Base-by-base conservation (phyloP, 2,797 vertebrate species). In the Setipinna tenuifilis region DNA sequence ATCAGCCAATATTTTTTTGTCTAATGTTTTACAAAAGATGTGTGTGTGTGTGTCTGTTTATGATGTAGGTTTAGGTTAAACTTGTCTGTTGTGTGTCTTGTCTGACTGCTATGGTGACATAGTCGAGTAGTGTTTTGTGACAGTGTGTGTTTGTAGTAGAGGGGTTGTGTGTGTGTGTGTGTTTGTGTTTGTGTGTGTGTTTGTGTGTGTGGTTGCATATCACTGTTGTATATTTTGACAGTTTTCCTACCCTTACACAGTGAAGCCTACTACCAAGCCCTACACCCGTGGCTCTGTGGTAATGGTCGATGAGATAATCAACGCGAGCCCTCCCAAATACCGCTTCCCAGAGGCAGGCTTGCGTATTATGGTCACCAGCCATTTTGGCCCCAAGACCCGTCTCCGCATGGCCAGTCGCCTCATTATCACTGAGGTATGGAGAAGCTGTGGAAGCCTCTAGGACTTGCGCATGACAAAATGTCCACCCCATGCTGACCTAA, bases 231-330 rank as follows among this genome's bases (percentile, higher is more conserved):
- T 48, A 23, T 71, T 85, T 44, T n/a, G 41, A 78, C 28, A 1
- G n/a, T 9, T 68, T 82, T 44, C n/a, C 50, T 28, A 6, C 81
- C 84, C 83, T 80, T 83, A 82, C 83, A 19, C 89, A 99, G 98
- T 99, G 90, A 99, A 98, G 91, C 95, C 96, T 82, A 95, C 96
- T 82, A 95, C 86, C 50, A 97, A 96, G 21, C 90, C 95, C 6
- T 97, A 96, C 87, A 93, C 96, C 91, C 96, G 94, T 35, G 97
- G 93, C 85, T 97, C 96, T 0, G 98, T 98, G 90, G 95, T 99
- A 90, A 99, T 99, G 98, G 98, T 98, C 92, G 98, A 99, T 65
- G 98, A 99, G 94, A 97, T 99, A 88, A 96, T 99, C 90, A 97
- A 97, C 85, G 97, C 96, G 93, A 98, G 96, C 85, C 98, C 98